Percentiles rank a stretch among this genome's conserved stretches.
Conservation (phyloP, 1,140 invertebrate species). For the Habropoda laboriosa region DNA sequence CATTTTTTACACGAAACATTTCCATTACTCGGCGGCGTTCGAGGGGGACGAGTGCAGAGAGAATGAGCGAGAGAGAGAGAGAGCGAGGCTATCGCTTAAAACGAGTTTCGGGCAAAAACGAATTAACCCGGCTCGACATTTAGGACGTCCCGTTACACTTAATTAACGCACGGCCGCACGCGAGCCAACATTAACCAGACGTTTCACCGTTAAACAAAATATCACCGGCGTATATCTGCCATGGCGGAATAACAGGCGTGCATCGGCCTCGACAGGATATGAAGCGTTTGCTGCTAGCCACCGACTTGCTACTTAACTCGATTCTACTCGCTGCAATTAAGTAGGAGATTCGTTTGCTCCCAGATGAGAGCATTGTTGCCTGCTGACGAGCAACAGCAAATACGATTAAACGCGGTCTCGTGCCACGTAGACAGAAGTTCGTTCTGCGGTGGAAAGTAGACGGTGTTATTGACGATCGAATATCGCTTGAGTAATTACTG, state of each 20-base stretch:
- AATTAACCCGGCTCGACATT: conserved; percentile 30
- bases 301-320: conserved; percentile 26
- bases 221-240: conserved; percentile 1
- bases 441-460: background rate
- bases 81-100: conserved; percentile 26
- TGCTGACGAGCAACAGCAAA: conserved; percentile 6
- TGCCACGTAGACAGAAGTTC: background rate
- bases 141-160: conserved; percentile 41
- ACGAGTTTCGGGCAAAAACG: conserved; percentile 36
- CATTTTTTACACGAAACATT: conserved; percentile 29
- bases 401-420: conserved; percentile 25
- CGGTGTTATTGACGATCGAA: conserved; percentile 1
- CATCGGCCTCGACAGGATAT: conserved; percentile 18
- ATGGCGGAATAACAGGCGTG: background rate
- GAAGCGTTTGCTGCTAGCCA: conserved; percentile 20
- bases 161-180: conserved; percentile 27
- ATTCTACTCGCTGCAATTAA: conserved; percentile 20
- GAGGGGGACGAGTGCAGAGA: too few relatives aligned
- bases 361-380: conserved; percentile 4
- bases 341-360: conserved; percentile 19
- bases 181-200: conserved; percentile 18
- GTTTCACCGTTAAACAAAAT: conserved; percentile 30
- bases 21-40: conserved; percentile 7
- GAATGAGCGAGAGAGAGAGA: too few relatives aligned
- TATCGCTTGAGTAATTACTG: background rate